Evolutionary conservation across 2,888 invertebrate species (phyloP), one percentile per base, ranked within the genome.

Genomic region (Seira ritae): DNA sequence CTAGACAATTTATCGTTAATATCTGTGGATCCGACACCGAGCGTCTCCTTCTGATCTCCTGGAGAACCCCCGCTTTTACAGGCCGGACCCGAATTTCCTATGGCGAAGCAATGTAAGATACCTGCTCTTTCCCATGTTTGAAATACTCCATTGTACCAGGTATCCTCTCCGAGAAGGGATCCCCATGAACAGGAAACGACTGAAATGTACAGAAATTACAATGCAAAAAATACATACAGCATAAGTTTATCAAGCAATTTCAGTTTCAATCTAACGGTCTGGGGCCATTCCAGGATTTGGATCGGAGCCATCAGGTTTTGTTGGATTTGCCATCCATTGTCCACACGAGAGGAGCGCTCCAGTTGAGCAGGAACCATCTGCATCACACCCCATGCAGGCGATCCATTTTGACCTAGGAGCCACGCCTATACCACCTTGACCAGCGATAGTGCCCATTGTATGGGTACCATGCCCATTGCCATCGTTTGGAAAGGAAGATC

Each of bases 101-200:
- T 71, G 4, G 81, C 81, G 37, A 81, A 81, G 12, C 67, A 70
- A 20, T 70, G 71, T 23, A 76, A 10, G 15, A 81, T 81, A 4
- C 31, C 31, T 1, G 77, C 83, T 6, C 72, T 68, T 22, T 60
- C 73, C 83, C 83, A 83, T 19, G 73, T 73, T 0, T 77, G 72
- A 17, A 83, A 72, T 4, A 73, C 72, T 6, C 60, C 65, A n/a
- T 78, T 77, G 50, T 77, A 83, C 76, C 76, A 83, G 12, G 37
- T 2, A 46, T 67, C 62, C 0, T 55, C 67, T 6, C 77, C 83
- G 46, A 75, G 6, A 17, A 12, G 12, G 0, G 60, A 65, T 1
- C 82, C 82, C 82, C 82, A 82, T 1, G 76, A 76, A 42, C 76
- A 76, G 12, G 62, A 60, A 1, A 76, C 76, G 0, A 82, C 72